These are phyloP conservation scores for Beroe ovata DNA, from an alignment of 37 sponge, comb jelly and placozoan species.

Conservation along the genomic window DNA sequence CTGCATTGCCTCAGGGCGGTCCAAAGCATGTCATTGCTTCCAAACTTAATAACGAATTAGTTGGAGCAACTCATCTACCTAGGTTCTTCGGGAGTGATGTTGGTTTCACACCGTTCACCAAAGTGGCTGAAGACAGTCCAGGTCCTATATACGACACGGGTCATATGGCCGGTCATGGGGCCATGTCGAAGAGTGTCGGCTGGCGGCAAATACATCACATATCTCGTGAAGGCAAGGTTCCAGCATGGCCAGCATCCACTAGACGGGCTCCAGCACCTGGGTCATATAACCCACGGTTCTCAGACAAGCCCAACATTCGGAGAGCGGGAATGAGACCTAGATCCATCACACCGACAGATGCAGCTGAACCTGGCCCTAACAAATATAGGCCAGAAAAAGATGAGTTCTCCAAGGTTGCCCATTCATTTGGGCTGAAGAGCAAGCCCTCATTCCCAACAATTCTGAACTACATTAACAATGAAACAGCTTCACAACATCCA, in stretches of 20 bases:
- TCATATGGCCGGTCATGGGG: not conserved
- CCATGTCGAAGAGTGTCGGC: constrained; percentile 18
- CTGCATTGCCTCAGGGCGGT: not conserved
- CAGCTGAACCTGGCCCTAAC: constrained; percentile 27
- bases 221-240: constrained; percentile 23
- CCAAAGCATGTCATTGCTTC: not conserved
- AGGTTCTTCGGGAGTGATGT: constrained; percentile 53
- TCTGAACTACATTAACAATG: constrained; percentile 42
- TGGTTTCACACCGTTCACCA: constrained; percentile 51
- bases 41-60: constrained; percentile 16
- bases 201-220: constrained; percentile 55
- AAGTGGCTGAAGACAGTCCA: constrained; percentile 35
- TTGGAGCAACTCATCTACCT: not conserved
- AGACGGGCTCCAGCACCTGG: constrained; percentile 58
- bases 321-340: not conserved
- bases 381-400: constrained; percentile 28
- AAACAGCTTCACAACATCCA: not conserved
- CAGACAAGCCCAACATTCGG: constrained; percentile 24
- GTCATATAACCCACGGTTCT: constrained; percentile 57
- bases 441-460: constrained; percentile 37
- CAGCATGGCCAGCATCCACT: constrained; percentile 55
- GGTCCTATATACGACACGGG: constrained; percentile 39
- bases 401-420: constrained; percentile 1
- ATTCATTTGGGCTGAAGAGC: constrained; percentile 10
- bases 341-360: not conserved